A percentile compares a stretch with the other conserved stretches of the same genome.
phyloP scores from a whole-genome alignment of 2,113 vertebrate species.

The Phylloscopus trochilus region DNA sequence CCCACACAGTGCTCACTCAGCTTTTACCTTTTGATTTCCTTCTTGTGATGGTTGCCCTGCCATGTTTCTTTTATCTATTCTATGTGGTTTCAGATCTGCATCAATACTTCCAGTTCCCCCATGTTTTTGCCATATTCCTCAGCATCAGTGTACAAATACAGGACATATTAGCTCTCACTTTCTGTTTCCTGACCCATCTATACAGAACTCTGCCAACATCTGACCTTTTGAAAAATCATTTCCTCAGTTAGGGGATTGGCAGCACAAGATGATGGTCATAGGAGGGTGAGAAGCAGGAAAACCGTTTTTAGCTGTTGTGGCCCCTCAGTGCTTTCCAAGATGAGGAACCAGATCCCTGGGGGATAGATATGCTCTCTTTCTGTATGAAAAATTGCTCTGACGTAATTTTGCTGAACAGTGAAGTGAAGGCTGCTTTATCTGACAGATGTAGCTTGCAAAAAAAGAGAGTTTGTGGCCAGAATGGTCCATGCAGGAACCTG shows the following conservation, averaged over 20 bases:
- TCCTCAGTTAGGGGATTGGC: background rate
- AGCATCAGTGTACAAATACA: background rate
- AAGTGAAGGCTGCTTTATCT: background rate
- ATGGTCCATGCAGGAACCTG: background rate
- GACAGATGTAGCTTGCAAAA: background rate
- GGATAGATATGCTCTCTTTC: background rate
- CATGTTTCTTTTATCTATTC: background rate
- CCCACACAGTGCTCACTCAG: background rate
- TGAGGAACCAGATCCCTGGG: background rate
- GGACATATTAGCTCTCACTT: background rate
- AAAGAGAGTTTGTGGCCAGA: background rate
- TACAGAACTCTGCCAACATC: background rate
- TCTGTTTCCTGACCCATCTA: background rate
- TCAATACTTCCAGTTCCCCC: background rate
- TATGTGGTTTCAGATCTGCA: conserved; percentile 4
- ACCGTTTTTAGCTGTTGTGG: background rate
- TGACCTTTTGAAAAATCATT: background rate
- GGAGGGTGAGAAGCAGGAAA: background rate
- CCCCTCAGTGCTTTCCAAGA: background rate
- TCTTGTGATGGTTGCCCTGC: background rate
- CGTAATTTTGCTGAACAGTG: background rate
- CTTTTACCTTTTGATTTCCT: background rate
- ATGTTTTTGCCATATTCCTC: background rate
- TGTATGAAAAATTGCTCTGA: background rate
- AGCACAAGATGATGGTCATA: background rate